Percentiles rank a stretch among this genome's conserved stretches.
Conservation (phyloP, 2,797 vertebrate species). For the Leptatherina wallacei region DNA sequence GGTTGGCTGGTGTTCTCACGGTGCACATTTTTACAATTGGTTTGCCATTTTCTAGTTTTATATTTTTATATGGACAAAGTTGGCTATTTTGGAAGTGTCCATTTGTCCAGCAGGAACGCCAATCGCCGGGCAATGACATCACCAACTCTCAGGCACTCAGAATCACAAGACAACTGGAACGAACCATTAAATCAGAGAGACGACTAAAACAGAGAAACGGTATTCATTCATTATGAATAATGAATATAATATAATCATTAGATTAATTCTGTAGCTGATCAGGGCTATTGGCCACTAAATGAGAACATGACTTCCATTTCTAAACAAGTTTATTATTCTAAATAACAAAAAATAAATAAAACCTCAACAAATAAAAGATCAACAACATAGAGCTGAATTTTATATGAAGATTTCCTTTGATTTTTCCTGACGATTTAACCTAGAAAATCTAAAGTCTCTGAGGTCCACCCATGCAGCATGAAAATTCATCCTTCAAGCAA, state of each 20-base stretch:
- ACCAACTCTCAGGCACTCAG: no score
- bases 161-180: no score
- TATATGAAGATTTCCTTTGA: not conserved
- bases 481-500: constrained; percentile 11
- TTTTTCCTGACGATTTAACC: not conserved
- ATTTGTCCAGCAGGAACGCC: no score
- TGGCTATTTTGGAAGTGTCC: no score
- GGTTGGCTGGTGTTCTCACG: no score
- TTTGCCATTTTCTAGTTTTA: not conserved
- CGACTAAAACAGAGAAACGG: no score
- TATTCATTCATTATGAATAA: no score
- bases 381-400: not conserved
- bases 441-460: not conserved
- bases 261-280: not conserved
- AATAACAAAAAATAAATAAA: not conserved
- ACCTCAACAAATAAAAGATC: not conserved
- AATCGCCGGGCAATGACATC: no score
- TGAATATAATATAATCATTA: no score
- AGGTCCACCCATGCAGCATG: constrained; percentile 1
- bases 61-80: not conserved
- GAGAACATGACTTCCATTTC: constrained; percentile 8
- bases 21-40: no score
- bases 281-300: not conserved
- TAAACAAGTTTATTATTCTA: not conserved
- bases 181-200: no score